Conservation (phyloP, 2,113 vertebrate genomes). For the Bubalus kerabau region DNA sequence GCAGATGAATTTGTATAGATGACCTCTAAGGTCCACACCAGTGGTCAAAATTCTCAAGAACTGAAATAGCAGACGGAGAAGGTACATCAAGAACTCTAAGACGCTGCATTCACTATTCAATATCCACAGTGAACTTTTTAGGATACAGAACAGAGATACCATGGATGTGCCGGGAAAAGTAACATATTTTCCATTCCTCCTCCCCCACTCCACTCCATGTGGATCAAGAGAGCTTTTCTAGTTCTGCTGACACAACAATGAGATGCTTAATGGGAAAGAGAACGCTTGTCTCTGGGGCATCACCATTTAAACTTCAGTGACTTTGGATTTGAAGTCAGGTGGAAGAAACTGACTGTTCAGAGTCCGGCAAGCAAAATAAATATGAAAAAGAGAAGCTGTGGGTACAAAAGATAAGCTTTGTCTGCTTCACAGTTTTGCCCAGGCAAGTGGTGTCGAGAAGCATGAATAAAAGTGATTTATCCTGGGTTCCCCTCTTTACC, state of each 20-base stretch:
- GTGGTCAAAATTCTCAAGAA: background rate
- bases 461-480: background rate
- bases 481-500: background rate
- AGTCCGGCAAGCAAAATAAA: background rate
- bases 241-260: background rate
- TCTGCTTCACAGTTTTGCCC: background rate
- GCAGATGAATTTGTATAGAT: background rate
- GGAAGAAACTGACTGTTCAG: background rate
- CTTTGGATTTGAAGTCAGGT: background rate
- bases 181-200: background rate
- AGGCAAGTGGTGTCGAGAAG: background rate
- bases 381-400: background rate
- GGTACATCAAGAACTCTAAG: background rate
- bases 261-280: background rate
- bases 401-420: background rate
- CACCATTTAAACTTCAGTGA: background rate
- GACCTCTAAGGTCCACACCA: background rate
- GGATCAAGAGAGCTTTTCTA: background rate
- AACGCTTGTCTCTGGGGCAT: background rate
- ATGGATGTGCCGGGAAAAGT: background rate
- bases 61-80: background rate
- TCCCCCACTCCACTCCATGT: background rate
- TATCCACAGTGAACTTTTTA: background rate
- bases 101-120: background rate
- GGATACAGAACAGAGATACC: background rate